A percentile compares a stretch with the other conserved stretches of the same genome.
These are phyloP conservation scores for Pammene aurita DNA, from an alignment of 2,888 invertebrate genomes.

Conservation along the genomic window DNA sequence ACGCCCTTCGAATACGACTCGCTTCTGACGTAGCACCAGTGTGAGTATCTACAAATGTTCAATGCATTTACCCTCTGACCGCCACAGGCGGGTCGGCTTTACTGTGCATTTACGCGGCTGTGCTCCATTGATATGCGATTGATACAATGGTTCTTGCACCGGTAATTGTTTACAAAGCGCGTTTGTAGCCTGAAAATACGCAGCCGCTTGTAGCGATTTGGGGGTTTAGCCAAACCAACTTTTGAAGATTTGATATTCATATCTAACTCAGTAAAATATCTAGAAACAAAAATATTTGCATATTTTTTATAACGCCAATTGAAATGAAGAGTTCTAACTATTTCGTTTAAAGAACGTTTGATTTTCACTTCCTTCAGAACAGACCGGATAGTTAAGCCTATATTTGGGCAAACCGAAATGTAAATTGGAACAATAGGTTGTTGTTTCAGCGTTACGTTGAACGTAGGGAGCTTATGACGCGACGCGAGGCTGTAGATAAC, in stretches of 20 bases:
- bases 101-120: constrained; percentile 2
- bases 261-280: background rate
- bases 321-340: too few relatives aligned
- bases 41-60: constrained; percentile 62
- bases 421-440: constrained; percentile 36
- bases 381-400: background rate
- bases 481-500: constrained; percentile 25
- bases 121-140: background rate
- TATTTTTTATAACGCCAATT: too few relatives aligned
- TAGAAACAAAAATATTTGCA: too few relatives aligned
- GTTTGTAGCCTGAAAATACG: background rate
- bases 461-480: constrained; percentile 13
- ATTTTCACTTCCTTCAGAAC: too few relatives aligned
- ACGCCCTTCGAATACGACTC: constrained; percentile 84
- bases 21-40: constrained; percentile 80
- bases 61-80: constrained; percentile 3
- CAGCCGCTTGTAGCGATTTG: background rate
- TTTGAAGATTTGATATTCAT: background rate
- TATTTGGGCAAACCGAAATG: constrained; percentile 19
- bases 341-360: too few relatives aligned
- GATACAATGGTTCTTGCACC: background rate
- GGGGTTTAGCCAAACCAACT: background rate
- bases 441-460: constrained; percentile 42
- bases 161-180: background rate
- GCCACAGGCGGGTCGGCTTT: background rate